Evolutionary conservation across 2,113 vertebrate genomes (phyloP).

Genomic region (Scomber colias): DNA sequence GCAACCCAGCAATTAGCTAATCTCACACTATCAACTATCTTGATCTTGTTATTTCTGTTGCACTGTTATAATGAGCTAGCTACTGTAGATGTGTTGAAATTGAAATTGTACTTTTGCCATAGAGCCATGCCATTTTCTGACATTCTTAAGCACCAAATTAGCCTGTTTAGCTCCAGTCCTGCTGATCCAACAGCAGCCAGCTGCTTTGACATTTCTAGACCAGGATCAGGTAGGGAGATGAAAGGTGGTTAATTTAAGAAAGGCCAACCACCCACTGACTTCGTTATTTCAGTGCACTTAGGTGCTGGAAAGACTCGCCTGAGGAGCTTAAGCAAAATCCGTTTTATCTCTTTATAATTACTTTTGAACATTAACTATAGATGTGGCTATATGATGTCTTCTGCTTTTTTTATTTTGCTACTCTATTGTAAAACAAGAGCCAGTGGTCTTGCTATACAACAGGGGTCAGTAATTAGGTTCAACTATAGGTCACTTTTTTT

Average conservation of each 20-base stretch:
- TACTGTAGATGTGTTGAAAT: conserved; percentile 28
- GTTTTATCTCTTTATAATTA: conserved; percentile 13
- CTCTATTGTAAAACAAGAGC: conserved; percentile 16
- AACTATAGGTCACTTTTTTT: too few species aligned
- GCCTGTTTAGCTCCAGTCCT: conserved; percentile 37
- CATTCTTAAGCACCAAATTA: conserved; percentile 48
- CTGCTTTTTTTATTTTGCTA: background rate
- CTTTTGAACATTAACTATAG: background rate
- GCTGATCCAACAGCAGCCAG: conserved; percentile 50
- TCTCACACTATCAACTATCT: conserved; percentile 17
- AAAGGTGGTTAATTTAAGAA: conserved; percentile 63
- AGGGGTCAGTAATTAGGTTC: too few species aligned
- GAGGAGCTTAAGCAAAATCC: background rate
- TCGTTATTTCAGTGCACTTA: conserved; percentile 57
- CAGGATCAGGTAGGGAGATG: conserved; percentile 63
- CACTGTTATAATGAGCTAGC: conserved; percentile 3
- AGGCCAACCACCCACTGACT: conserved; percentile 54
- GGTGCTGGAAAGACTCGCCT: conserved; percentile 9
- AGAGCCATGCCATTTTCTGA: conserved; percentile 31
- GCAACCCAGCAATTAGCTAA: conserved; percentile 27
- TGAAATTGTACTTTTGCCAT: conserved; percentile 18
- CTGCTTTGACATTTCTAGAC: conserved; percentile 68
- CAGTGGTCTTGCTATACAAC: background rate
- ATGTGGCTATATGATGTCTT: background rate
- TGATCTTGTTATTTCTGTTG: background rate